Conservation (phyloP, 2,113 vertebrate species). For the Trogon melanurus region DNA sequence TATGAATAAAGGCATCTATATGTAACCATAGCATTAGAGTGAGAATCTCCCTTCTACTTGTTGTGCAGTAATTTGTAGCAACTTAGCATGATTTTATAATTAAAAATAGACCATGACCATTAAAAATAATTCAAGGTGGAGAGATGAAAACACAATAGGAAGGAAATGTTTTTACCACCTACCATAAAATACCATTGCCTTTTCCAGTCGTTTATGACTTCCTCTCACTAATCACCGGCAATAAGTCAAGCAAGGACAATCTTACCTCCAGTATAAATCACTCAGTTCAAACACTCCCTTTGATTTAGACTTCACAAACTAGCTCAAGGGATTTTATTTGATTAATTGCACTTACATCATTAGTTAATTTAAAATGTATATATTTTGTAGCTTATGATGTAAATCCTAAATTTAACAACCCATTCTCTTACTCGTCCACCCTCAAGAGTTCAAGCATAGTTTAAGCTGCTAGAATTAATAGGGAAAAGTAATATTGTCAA, state of each 20-base stretch:
- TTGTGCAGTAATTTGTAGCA: background rate
- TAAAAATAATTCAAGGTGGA: background rate
- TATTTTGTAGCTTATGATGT: background rate
- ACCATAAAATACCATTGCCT: background rate
- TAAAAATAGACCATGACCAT: background rate
- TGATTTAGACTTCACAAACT: background rate
- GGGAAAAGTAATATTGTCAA: background rate
- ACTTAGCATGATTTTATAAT: background rate
- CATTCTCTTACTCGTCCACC: background rate
- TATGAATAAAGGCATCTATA: background rate
- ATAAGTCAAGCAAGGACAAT: background rate
- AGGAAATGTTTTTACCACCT: background rate
- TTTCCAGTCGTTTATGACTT: background rate
- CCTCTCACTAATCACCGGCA: background rate
- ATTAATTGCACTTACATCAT: background rate
- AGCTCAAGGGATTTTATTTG: background rate
- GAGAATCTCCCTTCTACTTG: background rate
- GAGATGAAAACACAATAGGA: background rate
- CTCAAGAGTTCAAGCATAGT: background rate
- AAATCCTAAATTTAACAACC: background rate
- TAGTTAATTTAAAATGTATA: background rate
- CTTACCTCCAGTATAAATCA: background rate
- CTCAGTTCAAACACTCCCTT: background rate
- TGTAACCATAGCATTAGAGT: background rate
- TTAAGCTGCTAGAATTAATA: conserved; percentile 7